phyloP scores from a whole-genome alignment of 2,113 vertebrate genomes.

The human region DNA sequence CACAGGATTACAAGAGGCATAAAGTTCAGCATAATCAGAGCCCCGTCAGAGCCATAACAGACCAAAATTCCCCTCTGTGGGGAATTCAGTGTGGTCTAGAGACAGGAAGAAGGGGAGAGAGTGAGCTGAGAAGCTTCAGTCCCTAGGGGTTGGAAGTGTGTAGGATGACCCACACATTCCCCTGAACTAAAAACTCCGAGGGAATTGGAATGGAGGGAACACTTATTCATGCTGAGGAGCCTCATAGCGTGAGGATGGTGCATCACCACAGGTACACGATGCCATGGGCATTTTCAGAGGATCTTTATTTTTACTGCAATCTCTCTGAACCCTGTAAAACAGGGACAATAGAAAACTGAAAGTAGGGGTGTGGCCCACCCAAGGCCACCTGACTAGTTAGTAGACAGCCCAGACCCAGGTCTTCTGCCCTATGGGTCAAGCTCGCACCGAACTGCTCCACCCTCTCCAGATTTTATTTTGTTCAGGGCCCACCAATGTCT shows the following conservation, averaged over 20 bases:
- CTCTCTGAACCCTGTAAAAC: not conserved
- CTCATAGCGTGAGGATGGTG: fast-evolving
- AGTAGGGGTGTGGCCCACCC: not conserved
- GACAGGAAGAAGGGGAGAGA: not conserved
- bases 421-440: not conserved
- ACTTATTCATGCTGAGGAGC: fast-evolving
- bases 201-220: not conserved
- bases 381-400: not conserved
- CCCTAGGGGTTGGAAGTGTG: not conserved
- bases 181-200: not conserved
- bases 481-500: not conserved
- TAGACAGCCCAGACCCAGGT: not conserved
- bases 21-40: not conserved
- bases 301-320: not conserved
- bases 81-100: not conserved
- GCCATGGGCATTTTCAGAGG: not conserved
- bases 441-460: not conserved
- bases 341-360: not conserved
- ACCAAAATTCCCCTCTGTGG: not conserved
- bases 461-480: not conserved
- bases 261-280: fast-evolving
- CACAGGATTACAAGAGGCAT: not conserved
- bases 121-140: not conserved
- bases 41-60: not conserved
- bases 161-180: not conserved